phyloP scores from a whole-genome alignment of 1,140 invertebrate species.

The Copidosoma floridanum region DNA sequence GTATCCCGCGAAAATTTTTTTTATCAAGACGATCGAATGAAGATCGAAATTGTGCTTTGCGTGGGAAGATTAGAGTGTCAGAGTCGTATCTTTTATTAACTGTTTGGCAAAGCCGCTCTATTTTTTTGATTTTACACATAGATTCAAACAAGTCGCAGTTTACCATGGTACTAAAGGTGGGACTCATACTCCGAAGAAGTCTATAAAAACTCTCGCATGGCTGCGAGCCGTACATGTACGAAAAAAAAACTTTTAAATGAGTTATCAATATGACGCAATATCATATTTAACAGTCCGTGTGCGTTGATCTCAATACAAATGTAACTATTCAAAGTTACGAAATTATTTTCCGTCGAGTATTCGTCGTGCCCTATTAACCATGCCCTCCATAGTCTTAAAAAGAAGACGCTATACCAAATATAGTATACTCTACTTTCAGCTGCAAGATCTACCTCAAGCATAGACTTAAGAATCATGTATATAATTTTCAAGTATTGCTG shows the following conservation, averaged over 20 bases:
- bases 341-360: background rate
- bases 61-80: background rate
- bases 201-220: background rate
- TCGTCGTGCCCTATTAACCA: background rate
- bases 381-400: background rate
- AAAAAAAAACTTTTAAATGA: background rate
- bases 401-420: background rate
- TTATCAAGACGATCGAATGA: background rate
- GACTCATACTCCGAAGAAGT: background rate
- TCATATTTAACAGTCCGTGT: background rate
- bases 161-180: too few relatives aligned
- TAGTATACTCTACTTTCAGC: background rate
- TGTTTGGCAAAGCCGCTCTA: background rate
- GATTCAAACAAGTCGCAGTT: background rate
- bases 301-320: background rate
- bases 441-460: background rate
- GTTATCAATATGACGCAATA: background rate
- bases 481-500: background rate
- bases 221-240: background rate
- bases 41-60: background rate
- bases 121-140: background rate
- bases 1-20: background rate
- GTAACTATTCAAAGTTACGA: background rate
- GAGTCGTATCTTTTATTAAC: background rate
- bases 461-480: background rate